These are phyloP conservation scores for Barnardius zonarius DNA, from an alignment of 2,113 vertebrate species.

Conservation along the genomic window DNA sequence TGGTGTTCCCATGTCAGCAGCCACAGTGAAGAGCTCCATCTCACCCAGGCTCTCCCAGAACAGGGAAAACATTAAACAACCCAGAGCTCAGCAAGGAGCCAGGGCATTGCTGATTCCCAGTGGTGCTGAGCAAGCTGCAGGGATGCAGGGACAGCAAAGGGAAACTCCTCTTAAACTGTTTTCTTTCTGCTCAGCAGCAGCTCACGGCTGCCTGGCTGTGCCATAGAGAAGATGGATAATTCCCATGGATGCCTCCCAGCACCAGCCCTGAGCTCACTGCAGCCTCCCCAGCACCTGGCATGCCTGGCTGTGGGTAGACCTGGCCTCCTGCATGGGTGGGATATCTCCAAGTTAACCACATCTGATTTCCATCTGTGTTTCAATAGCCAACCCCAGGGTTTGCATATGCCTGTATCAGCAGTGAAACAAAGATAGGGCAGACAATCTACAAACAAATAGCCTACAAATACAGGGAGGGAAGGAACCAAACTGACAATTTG, in stretches of 20 bases:
- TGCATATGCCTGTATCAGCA: not conserved
- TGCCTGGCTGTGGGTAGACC: not conserved
- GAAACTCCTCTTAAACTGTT: accelerated
- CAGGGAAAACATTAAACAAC: not conserved
- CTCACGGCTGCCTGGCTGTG: accelerated
- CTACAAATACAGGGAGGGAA: not conserved
- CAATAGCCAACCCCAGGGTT: not conserved
- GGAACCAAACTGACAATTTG: not conserved
- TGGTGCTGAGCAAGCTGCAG: not conserved
- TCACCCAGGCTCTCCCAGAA: not conserved
- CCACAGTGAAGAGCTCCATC: not conserved
- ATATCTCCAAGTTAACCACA: accelerated
- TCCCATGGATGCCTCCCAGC: not conserved
- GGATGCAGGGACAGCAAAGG: not conserved
- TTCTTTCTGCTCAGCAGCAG: not conserved
- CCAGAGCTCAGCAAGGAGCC: not conserved
- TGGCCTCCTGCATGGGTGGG: not conserved
- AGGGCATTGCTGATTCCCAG: not conserved
- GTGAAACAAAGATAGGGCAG: not conserved
- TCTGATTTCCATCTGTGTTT: not conserved
- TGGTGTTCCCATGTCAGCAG: not conserved
- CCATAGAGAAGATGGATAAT: accelerated
- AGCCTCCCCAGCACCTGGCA: accelerated
- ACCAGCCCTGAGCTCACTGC: accelerated
- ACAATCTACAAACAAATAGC: not conserved